Conservation (phyloP, 92 coral and sea anemone genomes). For the Phymanthus crucifer region DNA sequence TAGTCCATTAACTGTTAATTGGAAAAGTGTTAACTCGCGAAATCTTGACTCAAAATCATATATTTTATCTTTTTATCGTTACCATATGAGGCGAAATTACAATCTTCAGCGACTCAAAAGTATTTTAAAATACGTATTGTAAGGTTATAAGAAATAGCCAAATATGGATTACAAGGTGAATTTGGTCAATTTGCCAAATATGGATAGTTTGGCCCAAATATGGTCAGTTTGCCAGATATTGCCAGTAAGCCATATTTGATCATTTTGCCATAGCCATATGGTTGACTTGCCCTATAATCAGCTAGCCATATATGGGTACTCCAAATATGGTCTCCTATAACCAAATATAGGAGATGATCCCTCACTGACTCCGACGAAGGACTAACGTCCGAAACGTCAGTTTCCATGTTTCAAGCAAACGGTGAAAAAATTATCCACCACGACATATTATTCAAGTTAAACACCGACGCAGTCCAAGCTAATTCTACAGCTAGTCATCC, state of each 20-base stretch:
- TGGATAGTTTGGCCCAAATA: neutral
- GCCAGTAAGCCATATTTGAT: neutral
- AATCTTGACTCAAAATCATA: neutral
- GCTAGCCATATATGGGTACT: too few species aligned
- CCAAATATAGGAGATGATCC: too few species aligned
- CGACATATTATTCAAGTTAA: too few species aligned
- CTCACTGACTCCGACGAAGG: too few species aligned
- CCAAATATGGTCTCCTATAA: too few species aligned
- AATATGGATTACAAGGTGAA: too few species aligned
- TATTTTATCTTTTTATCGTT: neutral
- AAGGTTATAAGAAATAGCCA: neutral
- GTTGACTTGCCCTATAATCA: too few species aligned
- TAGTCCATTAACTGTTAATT: slow-evolving; percentile 1
- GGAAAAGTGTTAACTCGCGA: neutral
- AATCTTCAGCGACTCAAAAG: neutral
- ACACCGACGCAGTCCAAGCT: too few species aligned
- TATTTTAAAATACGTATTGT: neutral
- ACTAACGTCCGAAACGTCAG: too few species aligned
- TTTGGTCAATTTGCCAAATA: neutral
- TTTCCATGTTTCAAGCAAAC: too few species aligned
- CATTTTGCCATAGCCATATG: neutral
- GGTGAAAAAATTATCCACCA: too few species aligned
- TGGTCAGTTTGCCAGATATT: neutral
- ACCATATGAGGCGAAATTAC: neutral
- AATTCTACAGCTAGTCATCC: too few species aligned